These are phyloP conservation scores for Netelia melanura DNA, from an alignment of 2,888 invertebrate genomes.

Conservation along the genomic window DNA sequence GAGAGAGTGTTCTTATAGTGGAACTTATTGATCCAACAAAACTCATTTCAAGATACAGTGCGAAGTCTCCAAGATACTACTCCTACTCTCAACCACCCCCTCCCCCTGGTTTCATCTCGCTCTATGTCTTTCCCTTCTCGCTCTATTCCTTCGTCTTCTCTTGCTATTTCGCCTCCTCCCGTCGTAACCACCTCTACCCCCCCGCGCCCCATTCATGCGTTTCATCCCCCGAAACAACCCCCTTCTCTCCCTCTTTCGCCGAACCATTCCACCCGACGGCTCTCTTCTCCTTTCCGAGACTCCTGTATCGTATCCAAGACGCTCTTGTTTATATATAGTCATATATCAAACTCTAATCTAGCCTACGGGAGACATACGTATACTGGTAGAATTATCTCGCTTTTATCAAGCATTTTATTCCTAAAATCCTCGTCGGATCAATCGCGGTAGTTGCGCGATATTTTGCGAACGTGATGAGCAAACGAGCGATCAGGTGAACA, in stretches of 20 bases:
- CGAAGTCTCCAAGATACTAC: conserved; percentile 85
- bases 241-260: conserved; percentile 59
- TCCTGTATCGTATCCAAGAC: conserved; percentile 81
- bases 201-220: conserved; percentile 72
- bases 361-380: conserved; percentile 66
- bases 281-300: conserved; percentile 72
- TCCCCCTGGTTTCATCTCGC: conserved; percentile 76
- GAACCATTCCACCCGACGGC: conserved; percentile 73
- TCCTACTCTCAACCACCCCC: conserved; percentile 73
- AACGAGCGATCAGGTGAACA: not conserved
- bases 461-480: too few relatives aligned
- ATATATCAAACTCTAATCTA: conserved; percentile 61
- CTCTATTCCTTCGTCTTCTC: conserved; percentile 60
- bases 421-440: conserved; percentile 12
- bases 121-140: conserved; percentile 69
- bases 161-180: conserved; percentile 71
- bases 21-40: conserved; percentile 85
- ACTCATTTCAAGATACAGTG: conserved; percentile 85
- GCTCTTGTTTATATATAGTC: conserved; percentile 58
- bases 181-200: conserved; percentile 51
- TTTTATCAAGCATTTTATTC: conserved; percentile 14
- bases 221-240: conserved; percentile 71
- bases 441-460: conserved; percentile 2
- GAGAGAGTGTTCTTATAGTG: conserved; percentile 85
- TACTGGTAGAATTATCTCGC: conserved; percentile 39